These are phyloP conservation scores for Oryzias melastigma DNA, from an alignment of 2,113 vertebrate species.

Conservation along the genomic window DNA sequence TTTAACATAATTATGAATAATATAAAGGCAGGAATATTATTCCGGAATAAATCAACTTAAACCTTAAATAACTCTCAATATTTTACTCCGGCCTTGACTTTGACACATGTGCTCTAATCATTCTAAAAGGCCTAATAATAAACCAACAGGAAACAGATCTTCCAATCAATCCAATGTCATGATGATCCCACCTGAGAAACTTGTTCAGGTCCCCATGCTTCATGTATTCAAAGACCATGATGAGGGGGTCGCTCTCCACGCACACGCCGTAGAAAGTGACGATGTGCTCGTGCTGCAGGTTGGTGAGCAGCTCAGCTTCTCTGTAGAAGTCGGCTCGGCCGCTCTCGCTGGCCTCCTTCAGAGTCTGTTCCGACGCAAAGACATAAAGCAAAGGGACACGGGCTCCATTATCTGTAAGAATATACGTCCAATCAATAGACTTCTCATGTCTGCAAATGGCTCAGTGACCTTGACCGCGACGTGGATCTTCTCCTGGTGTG, in stretches of 20 bases:
- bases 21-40: too few species aligned
- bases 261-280: conserved; percentile 98
- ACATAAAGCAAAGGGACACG: background rate
- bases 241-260: conserved; percentile 94
- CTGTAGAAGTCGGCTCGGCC: conserved; percentile 96
- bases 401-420: background rate
- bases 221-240: conserved; percentile 99
- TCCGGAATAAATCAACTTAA: too few species aligned
- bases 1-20: too few species aligned
- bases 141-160: background rate
- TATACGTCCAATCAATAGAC: background rate
- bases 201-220: conserved; percentile 98
- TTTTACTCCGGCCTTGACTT: too few species aligned
- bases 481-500: conserved; percentile 95
- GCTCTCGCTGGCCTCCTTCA: conserved; percentile 96
- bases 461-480: conserved; percentile 93
- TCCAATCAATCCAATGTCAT: background rate
- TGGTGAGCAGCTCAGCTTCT: conserved; percentile 95
- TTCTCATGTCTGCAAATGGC: background rate
- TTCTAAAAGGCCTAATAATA: background rate
- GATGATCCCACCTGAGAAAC: conserved; percentile 87
- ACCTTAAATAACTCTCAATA: too few species aligned
- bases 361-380: conserved; percentile 74
- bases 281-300: conserved; percentile 96
- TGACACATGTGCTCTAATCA: too few species aligned